A percentile compares a stretch with the other conserved stretches of the same genome.
phyloP scores from a whole-genome alignment of 2,888 invertebrate species.

The Torymus auratus region DNA sequence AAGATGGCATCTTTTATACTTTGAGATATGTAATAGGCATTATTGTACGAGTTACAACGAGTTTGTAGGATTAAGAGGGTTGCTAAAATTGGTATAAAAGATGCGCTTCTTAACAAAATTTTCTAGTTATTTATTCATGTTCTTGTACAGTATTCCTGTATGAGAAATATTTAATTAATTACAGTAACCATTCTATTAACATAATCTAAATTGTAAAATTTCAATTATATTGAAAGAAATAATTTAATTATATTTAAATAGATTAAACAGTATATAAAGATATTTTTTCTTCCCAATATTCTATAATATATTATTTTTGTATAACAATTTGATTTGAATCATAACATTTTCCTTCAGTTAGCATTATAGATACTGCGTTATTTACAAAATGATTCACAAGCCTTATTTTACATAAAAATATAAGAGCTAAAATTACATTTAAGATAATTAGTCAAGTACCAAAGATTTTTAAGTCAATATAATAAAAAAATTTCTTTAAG shows the following conservation, averaged over 20 bases:
- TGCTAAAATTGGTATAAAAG: conserved; percentile 19
- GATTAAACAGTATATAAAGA: background rate
- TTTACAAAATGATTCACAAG: background rate
- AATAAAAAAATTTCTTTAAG: conserved; percentile 31
- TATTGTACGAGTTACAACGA: conserved; percentile 52
- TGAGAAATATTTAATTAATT: background rate
- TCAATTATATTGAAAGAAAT: too few relatives aligned
- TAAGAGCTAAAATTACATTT: background rate
- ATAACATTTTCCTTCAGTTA: background rate
- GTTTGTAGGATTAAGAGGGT: conserved; percentile 44
- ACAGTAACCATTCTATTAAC: background rate
- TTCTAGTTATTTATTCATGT: background rate
- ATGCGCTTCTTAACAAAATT: conserved; percentile 44
- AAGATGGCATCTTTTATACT: conserved; percentile 40
- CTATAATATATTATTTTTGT: background rate
- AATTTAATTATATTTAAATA: too few relatives aligned
- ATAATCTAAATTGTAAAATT: too few relatives aligned
- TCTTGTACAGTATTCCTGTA: background rate
- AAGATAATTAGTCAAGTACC: background rate
- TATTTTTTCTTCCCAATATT: background rate
- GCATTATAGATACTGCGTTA: background rate
- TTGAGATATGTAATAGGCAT: conserved; percentile 30
- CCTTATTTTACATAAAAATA: background rate
- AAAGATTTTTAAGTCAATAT: background rate
- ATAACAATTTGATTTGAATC: background rate